Evolutionary conservation across 2,113 vertebrate species (phyloP).

Genomic region (Hepsetus odoe): DNA sequence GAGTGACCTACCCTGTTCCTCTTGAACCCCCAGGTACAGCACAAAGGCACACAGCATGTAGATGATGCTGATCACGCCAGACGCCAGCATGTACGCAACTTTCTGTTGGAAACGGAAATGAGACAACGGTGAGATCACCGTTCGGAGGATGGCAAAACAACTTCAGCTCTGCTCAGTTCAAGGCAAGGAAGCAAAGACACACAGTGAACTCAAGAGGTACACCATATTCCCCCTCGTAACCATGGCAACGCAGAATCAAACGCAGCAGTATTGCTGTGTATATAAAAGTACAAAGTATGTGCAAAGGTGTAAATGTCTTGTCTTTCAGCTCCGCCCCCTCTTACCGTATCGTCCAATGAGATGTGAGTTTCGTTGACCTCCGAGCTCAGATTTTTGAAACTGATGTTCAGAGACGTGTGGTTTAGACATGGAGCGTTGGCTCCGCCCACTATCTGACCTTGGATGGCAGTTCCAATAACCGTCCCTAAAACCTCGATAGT

Average conservation of each 20-base stretch:
- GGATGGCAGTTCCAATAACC: constrained; percentile 90
- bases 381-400: constrained; percentile 47
- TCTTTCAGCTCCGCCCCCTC: constrained; percentile 36
- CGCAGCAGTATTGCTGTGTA: too few species aligned
- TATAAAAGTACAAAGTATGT: too few species aligned
- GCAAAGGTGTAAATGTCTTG: too few species aligned
- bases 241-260: too few species aligned
- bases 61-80: constrained; percentile 85
- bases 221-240: too few species aligned
- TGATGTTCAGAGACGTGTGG: constrained; percentile 45
- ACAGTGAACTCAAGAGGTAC: too few species aligned
- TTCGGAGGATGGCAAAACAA: not conserved
- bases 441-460: constrained; percentile 92
- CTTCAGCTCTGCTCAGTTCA: too few species aligned
- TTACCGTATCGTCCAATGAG: constrained; percentile 80
- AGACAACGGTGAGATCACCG: not conserved
- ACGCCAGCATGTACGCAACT: constrained; percentile 86
- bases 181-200: too few species aligned
- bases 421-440: constrained; percentile 73
- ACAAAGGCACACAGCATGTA: constrained; percentile 85
- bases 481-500: constrained; percentile 91
- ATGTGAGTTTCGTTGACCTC: constrained; percentile 69
- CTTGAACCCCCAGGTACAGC: constrained; percentile 83
- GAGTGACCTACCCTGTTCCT: constrained; percentile 81
- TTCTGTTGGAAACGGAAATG: constrained; percentile 69